Percentiles rank a stretch among this genome's conserved stretches.
These are phyloP conservation scores for Oceanites oceanicus DNA, from an alignment of 2,113 vertebrate genomes.

Conservation along the genomic window DNA sequence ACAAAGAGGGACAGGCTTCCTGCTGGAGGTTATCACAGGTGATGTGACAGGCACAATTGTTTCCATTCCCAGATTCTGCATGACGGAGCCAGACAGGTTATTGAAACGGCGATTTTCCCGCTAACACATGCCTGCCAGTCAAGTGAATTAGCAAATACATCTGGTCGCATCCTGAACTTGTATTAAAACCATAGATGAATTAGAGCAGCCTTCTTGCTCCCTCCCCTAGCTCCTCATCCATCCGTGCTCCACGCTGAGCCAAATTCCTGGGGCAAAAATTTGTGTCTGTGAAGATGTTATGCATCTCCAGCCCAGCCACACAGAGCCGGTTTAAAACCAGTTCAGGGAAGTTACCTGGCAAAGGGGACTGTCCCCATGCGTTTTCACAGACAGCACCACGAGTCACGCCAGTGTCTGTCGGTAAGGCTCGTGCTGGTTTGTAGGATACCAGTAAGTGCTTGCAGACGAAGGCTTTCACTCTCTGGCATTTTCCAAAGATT, in stretches of 20 bases:
- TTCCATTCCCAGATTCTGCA: background rate
- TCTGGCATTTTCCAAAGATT: background rate
- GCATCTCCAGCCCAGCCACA: background rate
- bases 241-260: background rate
- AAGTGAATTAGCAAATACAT: background rate
- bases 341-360: background rate
- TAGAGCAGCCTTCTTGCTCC: background rate
- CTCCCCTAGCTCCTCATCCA: background rate
- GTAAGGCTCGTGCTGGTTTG: background rate
- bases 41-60: slow-evolving; percentile 43
- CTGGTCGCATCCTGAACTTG: background rate
- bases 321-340: background rate
- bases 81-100: background rate
- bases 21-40: slow-evolving; percentile 21
- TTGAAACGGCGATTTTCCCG: background rate
- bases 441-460: background rate
- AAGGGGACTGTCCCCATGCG: background rate
- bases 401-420: background rate
- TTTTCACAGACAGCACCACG: rapidly evolving
- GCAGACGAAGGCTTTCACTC: background rate
- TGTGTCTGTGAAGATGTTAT: background rate
- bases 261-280: background rate
- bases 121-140: slow-evolving; percentile 40
- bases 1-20: background rate
- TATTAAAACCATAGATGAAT: background rate